Percentiles rank a stretch among this genome's conserved stretches.
phyloP scores from a whole-genome alignment of 1,140 invertebrate genomes.

The Mactra quadrangularis region DNA sequence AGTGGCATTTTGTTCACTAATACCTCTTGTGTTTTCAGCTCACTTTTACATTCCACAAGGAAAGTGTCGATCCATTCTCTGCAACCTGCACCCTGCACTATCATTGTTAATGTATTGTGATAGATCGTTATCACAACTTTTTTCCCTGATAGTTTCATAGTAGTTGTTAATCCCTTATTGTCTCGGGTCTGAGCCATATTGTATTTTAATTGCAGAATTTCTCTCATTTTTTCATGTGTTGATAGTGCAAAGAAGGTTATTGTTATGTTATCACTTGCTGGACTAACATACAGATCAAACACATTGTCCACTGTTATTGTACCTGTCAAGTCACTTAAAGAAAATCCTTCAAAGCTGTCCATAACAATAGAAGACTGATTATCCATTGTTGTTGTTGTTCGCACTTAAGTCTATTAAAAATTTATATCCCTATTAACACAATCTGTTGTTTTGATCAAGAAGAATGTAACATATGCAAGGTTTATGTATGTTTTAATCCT shows the following conservation, averaged over 20 bases:
- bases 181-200: neutral
- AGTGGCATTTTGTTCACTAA: neutral
- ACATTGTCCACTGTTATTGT: neutral
- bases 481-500: neutral
- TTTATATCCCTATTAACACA: neutral
- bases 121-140: no score
- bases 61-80: neutral
- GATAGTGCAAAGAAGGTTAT: neutral
- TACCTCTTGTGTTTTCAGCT: conserved; percentile 1
- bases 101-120: conserved; percentile 23
- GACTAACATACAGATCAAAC: conserved; percentile 10
- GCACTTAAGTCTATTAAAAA: neutral
- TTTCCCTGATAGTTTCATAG: neutral
- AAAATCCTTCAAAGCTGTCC: conserved; percentile 7
- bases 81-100: neutral
- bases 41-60: neutral
- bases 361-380: conserved; percentile 9
- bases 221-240: conserved; percentile 11
- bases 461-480: neutral
- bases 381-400: conserved; percentile 23
- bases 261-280: conserved; percentile 22
- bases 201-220: neutral
- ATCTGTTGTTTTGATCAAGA: neutral
- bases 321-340: neutral
- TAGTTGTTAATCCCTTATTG: neutral